Conservation (phyloP, 2,888 invertebrate species). For the Clusia tigrina region DNA sequence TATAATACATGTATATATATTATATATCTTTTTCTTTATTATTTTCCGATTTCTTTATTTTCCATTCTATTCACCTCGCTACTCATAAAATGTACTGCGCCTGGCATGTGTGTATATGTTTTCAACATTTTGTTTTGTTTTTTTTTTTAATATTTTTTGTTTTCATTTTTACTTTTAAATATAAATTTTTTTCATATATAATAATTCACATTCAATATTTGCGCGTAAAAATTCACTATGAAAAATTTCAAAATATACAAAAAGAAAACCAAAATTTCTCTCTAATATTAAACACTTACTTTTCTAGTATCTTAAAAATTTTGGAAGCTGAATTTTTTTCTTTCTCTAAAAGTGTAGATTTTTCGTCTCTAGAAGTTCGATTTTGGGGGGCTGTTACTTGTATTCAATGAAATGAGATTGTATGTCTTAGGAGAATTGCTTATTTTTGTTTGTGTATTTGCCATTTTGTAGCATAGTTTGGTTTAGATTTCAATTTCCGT, state of each 20-base stretch:
- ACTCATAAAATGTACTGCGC: constrained; percentile 8
- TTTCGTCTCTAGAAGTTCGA: too few relatives aligned
- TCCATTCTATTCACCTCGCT: background rate
- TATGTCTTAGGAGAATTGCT: background rate
- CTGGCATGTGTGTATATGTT: background rate
- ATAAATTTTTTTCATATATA: constrained; percentile 11
- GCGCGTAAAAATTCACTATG: constrained; percentile 39
- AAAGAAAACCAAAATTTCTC: constrained; percentile 30
- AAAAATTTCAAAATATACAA: constrained; percentile 40
- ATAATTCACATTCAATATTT: constrained; percentile 34
- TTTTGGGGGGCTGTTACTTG: too few relatives aligned
- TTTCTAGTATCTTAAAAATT: constrained; percentile 46
- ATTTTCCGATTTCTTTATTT: background rate
- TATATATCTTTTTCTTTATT: background rate
- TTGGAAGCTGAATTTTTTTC: constrained; percentile 43
- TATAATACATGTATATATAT: background rate
- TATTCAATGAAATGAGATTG: too few relatives aligned
- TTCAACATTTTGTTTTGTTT: background rate
- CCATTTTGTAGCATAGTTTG: too few relatives aligned
- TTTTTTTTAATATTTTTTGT: background rate
- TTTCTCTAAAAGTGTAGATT: constrained; percentile 10
- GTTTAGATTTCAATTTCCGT: background rate
- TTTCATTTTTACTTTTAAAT: constrained; percentile 14
- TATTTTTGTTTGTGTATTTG: background rate
- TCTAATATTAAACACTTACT: constrained; percentile 46